A percentile compares a stretch with the other conserved stretches of the same genome.
Conservation (phyloP, 2,888 invertebrate species). For the Pheosia gnoma region DNA sequence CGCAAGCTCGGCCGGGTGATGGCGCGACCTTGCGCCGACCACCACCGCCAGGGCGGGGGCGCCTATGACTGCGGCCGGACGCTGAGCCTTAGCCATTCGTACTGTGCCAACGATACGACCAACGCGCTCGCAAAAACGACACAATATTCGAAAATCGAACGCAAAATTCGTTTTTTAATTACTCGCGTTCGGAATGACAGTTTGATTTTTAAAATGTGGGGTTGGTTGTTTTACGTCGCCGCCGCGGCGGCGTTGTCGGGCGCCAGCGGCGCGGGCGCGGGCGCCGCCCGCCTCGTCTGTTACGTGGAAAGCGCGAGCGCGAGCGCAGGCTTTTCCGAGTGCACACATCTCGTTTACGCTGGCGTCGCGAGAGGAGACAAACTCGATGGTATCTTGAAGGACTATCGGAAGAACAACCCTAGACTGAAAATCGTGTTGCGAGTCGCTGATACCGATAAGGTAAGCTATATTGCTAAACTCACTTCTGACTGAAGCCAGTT, state of each 20-base stretch:
- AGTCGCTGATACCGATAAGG: constrained; percentile 84
- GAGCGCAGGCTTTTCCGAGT: constrained; percentile 68
- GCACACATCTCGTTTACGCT: constrained; percentile 79
- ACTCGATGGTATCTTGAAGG: constrained; percentile 72
- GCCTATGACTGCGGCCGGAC: constrained; percentile 64
- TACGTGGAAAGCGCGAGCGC: constrained; percentile 68
- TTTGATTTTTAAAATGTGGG: constrained; percentile 70
- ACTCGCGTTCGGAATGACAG: constrained; percentile 61
- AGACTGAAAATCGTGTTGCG: constrained; percentile 82
- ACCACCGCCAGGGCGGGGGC: constrained; percentile 71
- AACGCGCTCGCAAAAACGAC: constrained; percentile 60
- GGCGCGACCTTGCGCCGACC: constrained; percentile 67
- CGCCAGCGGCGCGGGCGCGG: constrained; percentile 69
- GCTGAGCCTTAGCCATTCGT: constrained; percentile 63
- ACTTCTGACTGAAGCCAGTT: not conserved
- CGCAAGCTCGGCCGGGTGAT: constrained; percentile 55
- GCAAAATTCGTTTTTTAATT: constrained; percentile 38
- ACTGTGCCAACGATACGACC: constrained; percentile 67
- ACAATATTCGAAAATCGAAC: constrained; percentile 24
- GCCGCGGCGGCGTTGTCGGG: constrained; percentile 55
- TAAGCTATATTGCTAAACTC: constrained; percentile 47
- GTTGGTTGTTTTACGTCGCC: constrained; percentile 63
- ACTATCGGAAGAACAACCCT: constrained; percentile 75
- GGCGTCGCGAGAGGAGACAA: constrained; percentile 75
- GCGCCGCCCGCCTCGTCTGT: constrained; percentile 77